Percentiles rank a stretch among this genome's conserved stretches.
phyloP scores from a whole-genome alignment of 2,113 vertebrate species.

The Chinchilla lanigera region DNA sequence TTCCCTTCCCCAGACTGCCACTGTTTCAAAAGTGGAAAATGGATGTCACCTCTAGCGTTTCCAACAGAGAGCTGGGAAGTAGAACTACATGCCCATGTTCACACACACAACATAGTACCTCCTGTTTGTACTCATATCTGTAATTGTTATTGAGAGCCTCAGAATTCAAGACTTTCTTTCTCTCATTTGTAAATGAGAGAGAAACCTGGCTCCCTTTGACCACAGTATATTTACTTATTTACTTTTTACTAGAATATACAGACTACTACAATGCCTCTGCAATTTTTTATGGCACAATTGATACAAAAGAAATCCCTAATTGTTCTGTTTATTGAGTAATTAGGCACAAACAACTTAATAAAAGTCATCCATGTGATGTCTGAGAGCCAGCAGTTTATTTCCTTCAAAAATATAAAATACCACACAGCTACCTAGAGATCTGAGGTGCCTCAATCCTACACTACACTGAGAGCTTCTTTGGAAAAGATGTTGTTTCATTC shows the following conservation, averaged over 20 bases:
- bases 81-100: background rate
- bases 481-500: background rate
- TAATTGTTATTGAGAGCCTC: background rate
- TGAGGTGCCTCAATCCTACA: background rate
- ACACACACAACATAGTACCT: background rate
- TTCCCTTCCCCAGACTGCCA: background rate
- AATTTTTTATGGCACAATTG: background rate
- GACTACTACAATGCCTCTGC: background rate
- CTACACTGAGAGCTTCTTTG: background rate
- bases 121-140: background rate
- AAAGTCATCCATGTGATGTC: background rate
- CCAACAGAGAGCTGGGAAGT: background rate
- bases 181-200: background rate
- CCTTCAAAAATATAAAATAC: background rate
- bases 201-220: background rate
- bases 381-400: background rate
- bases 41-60: background rate
- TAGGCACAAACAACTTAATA: background rate
- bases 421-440: background rate
- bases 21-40: background rate
- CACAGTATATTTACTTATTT: background rate
- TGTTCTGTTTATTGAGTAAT: conserved; percentile 2
- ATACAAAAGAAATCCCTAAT: background rate
- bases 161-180: background rate
- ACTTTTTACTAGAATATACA: background rate